Conservation (phyloP, 2,113 vertebrate genomes). For the Chamaetylas fuelleborni region DNA sequence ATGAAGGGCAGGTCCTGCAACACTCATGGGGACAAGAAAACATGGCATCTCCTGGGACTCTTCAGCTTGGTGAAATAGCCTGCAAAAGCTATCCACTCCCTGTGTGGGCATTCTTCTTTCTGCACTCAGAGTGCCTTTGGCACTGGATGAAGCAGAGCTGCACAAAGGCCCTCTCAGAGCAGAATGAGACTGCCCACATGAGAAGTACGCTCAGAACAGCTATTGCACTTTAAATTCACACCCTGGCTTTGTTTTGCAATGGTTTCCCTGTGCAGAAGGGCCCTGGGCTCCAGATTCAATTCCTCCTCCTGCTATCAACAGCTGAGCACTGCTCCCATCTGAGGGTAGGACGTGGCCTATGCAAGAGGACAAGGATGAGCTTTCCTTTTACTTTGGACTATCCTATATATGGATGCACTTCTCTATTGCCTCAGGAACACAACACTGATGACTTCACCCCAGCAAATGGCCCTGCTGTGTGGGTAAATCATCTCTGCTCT, state of each 20-base stretch:
- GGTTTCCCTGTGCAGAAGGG: background rate
- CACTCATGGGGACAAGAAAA: conserved; percentile 11
- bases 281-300: conserved; percentile 6
- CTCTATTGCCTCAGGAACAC: background rate
- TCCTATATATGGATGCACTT: background rate
- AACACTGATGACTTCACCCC: background rate
- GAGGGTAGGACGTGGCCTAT: background rate
- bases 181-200: conserved; percentile 47
- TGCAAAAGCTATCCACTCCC: conserved; percentile 25
- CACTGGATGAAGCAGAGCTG: conserved; percentile 53
- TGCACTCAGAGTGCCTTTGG: conserved; percentile 44
- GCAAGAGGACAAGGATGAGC: background rate
- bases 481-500: background rate
- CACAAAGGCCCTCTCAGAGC: conserved; percentile 54
- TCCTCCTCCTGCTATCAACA: background rate
- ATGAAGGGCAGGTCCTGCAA: conserved; percentile 4
- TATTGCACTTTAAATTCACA: conserved; percentile 61
- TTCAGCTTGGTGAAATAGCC: conserved; percentile 46
- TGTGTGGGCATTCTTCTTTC: conserved; percentile 65
- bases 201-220: background rate
- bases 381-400: background rate
- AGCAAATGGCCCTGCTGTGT: background rate
- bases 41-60: conserved; percentile 47
- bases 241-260: conserved; percentile 39
- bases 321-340: background rate